A percentile compares a stretch with the other conserved stretches of the same genome.
Conservation (phyloP, 2,113 vertebrate genomes). For the Stercorarius parasiticus region DNA sequence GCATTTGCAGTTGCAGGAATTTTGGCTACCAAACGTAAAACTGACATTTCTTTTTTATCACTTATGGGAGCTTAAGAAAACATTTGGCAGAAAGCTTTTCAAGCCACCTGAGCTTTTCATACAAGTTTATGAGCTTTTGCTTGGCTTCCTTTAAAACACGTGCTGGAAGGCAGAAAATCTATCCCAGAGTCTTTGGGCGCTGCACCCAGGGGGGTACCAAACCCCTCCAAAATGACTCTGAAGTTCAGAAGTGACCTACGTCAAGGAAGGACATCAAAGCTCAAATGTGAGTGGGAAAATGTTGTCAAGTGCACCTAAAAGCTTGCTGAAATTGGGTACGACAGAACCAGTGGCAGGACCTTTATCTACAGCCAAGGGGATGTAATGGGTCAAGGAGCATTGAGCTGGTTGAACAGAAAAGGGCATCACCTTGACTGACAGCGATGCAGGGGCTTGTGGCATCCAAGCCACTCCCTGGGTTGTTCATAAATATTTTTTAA, state of each 20-base stretch:
- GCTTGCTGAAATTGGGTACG: background rate
- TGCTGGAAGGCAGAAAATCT: background rate
- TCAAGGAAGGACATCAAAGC: background rate
- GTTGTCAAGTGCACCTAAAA: background rate
- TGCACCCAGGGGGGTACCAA: background rate
- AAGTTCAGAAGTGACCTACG: background rate
- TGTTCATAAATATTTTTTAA: background rate
- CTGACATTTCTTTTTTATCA: background rate
- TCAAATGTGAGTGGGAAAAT: background rate
- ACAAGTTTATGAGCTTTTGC: background rate
- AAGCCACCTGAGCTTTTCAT: background rate
- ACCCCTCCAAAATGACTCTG: fast-evolving
- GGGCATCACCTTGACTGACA: background rate
- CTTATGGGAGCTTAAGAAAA: background rate
- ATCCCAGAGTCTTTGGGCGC: background rate
- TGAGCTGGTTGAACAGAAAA: background rate
- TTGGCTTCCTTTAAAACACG: background rate
- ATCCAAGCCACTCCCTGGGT: background rate
- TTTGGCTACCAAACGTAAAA: background rate
- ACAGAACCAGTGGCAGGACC: background rate
- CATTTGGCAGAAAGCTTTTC: background rate
- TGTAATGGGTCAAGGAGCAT: background rate
- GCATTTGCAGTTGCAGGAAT: background rate
- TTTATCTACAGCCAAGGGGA: background rate
- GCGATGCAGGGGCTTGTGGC: background rate